Evolutionary conservation across 2,797 vertebrate species (phyloP).

Genomic region (Odontamblyopus lacepedii): DNA sequence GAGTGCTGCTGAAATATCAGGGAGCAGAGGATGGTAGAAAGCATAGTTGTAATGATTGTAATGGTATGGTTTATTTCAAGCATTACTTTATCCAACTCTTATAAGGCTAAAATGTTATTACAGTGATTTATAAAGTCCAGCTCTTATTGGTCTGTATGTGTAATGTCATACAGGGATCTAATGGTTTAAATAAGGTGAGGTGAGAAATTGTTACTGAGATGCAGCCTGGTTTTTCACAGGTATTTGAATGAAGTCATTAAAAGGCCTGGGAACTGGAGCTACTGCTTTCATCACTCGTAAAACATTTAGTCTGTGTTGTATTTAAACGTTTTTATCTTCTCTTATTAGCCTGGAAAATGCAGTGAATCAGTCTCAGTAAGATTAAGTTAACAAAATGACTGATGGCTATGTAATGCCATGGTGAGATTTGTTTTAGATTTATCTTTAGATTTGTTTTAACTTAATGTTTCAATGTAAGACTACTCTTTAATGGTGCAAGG

Average conservation of each 20-base stretch:
- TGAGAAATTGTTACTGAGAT: constrained; percentile 24
- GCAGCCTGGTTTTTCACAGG: constrained; percentile 35
- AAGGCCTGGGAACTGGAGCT: constrained; percentile 32
- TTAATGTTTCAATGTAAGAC: too few relatives aligned
- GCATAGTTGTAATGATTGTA: background rate
- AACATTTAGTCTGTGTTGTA: background rate
- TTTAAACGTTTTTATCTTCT: background rate
- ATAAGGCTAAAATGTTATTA: background rate
- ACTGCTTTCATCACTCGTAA: constrained; percentile 22
- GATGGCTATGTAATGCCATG: too few relatives aligned
- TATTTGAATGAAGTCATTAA: constrained; percentile 46
- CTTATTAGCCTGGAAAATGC: background rate
- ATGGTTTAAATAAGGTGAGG: constrained; percentile 14
- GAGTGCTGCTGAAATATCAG: constrained; percentile 27
- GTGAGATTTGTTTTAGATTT: too few relatives aligned
- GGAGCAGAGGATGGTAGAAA: constrained; percentile 23
- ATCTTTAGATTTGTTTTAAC: too few relatives aligned
- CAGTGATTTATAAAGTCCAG: background rate
- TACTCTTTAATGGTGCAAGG: too few relatives aligned
- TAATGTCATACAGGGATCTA: background rate
- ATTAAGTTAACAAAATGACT: too few relatives aligned
- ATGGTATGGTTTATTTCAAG: background rate
- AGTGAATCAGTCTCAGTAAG: background rate
- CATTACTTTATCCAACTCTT: background rate
- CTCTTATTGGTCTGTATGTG: background rate